Evolutionary conservation across 2,888 invertebrate genomes (phyloP), one percentile per base, ranked within the genome.

Genomic region (Brachyopa scutellaris): DNA sequence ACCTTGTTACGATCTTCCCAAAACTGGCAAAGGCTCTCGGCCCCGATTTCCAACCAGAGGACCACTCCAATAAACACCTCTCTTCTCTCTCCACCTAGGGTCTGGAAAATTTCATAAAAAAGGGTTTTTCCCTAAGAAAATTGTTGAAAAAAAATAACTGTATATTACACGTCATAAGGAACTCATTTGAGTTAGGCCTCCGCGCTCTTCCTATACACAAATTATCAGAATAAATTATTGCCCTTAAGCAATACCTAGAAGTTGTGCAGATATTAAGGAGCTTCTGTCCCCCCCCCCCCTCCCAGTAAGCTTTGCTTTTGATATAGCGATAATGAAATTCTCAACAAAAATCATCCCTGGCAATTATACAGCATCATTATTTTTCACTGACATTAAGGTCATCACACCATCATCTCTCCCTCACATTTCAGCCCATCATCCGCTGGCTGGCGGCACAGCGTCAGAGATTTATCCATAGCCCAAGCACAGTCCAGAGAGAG

Each of bases 311-410:
- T 51, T 36, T 59, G 6, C 31, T 4, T 31, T 61, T 59, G 23
- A 45, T 38, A 11, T 21, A 61, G n/a, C n/a, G 61, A 45, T 61
- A 61, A 61, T 61, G 61, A 61, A 45, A 61, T 61, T 61, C 61
- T 45, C 42, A 29, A 61, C 45, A 55, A 31, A 40, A 42, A 61
- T 61, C 61, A 59, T 49, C 62, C 49, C 23, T 36, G 36, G 36
- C 36, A 62, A 62, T 62, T 62, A 62, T 62, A 36, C 49, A 49
- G 33, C 23, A 62, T 62, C 62, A 49, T 62, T 62, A 49, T 47
- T 62, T 62, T 62, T 49, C 49, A 49, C 49, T 33, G 62, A 62
- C 62, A 23, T 36, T 49, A 62, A 62, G 49, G 49, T 23, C 62
- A 62, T 62, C 33, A 36, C 36, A 55, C 36, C 33, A 55, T 36